Percentiles rank a stretch among this genome's conserved stretches.
Conservation (phyloP, 2,888 invertebrate species). For the Stenurella melanura region DNA sequence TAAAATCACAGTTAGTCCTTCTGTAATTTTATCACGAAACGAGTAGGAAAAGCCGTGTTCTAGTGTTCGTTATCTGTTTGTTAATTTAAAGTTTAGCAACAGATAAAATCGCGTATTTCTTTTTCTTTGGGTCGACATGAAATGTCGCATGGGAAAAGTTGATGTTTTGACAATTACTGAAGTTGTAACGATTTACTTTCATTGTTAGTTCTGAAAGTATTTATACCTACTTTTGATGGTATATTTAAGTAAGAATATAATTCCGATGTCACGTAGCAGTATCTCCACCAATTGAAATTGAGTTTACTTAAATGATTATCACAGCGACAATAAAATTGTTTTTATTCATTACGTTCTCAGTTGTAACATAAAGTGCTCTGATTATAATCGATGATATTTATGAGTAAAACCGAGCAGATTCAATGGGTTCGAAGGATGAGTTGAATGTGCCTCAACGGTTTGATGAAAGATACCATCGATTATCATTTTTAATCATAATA, state of each 20-base stretch:
- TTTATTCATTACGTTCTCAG: too few relatives aligned
- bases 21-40: background rate
- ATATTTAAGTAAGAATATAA: background rate
- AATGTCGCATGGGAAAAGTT: background rate
- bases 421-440: too few relatives aligned
- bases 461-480: too few relatives aligned
- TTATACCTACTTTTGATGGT: background rate
- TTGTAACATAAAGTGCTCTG: too few relatives aligned
- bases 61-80: background rate
- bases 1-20: constrained; percentile 3
- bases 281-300: too few relatives aligned
- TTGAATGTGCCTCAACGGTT: too few relatives aligned
- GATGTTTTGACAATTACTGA: background rate
- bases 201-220: background rate
- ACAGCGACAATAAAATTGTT: too few relatives aligned
- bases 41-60: background rate
- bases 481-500: too few relatives aligned
- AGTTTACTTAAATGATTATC: too few relatives aligned
- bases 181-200: background rate
- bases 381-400: too few relatives aligned
- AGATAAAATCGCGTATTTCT: background rate
- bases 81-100: background rate
- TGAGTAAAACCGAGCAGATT: too few relatives aligned
- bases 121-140: background rate
- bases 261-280: too few relatives aligned